Conservation (phyloP, 2,888 invertebrate genomes). For the Apoda limacodes region DNA sequence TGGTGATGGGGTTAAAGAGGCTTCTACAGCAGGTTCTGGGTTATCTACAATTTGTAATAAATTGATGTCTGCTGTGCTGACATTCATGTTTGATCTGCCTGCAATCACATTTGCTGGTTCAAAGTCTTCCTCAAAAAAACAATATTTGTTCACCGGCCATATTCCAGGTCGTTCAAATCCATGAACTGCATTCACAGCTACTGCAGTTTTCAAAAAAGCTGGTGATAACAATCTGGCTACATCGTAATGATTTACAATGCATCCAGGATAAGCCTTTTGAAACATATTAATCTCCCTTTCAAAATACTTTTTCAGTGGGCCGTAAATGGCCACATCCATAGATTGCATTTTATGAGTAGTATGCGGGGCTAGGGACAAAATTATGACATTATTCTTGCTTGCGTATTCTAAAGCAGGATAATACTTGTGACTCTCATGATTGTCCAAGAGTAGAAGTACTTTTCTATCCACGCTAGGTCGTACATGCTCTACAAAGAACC, state of each 20-base stretch:
- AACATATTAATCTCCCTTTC: constrained; percentile 20
- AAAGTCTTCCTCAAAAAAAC: constrained; percentile 24
- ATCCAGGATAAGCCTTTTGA: constrained; percentile 21
- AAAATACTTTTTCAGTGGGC: constrained; percentile 26
- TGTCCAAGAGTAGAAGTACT: constrained; percentile 25
- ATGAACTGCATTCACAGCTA: constrained; percentile 17
- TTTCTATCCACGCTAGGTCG: constrained; percentile 23
- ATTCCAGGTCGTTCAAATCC: constrained; percentile 23
- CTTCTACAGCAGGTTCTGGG: constrained; percentile 13
- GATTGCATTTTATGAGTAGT: constrained; percentile 24
- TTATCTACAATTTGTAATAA: constrained; percentile 16
- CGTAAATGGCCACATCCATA: constrained; percentile 25
- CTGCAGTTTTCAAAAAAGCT: constrained; percentile 23
- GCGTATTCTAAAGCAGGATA: constrained; percentile 26
- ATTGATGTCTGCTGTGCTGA: constrained; percentile 12
- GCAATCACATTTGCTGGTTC: constrained; percentile 18
- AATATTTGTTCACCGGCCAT: constrained; percentile 23
- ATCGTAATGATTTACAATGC: constrained; percentile 24
- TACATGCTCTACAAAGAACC: constrained; percentile 23
- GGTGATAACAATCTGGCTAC: constrained; percentile 21
- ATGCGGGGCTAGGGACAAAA: constrained; percentile 22
- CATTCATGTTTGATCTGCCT: constrained; percentile 18
- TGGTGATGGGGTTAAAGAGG: constrained; percentile 15
- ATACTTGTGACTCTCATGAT: constrained; percentile 27
- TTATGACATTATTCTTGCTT: constrained; percentile 21